Evolutionary conservation across 2,113 vertebrate genomes (phyloP).

Genomic region (Sporophila hypoxantha): DNA sequence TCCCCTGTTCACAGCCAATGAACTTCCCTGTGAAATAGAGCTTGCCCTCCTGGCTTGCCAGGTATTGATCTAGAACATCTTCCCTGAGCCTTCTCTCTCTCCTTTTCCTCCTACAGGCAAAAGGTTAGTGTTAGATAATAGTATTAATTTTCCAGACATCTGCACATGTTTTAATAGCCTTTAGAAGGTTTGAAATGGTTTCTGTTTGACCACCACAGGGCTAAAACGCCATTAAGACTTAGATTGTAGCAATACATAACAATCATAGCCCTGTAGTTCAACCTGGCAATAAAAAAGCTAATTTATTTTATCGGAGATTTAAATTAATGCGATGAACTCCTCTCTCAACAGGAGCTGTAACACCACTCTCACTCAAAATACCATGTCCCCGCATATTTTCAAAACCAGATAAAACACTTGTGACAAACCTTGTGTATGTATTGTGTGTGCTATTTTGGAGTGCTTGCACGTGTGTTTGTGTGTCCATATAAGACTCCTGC

Average conservation of each 20-base stretch:
- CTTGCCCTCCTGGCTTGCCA: conserved; percentile 38
- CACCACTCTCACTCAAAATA: neutral
- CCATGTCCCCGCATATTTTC: neutral
- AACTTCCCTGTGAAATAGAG: conserved; percentile 35
- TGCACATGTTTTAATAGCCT: conserved; percentile 76
- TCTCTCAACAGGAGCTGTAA: conserved; percentile 15
- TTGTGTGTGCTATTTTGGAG: neutral
- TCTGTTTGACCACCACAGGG: conserved; percentile 71
- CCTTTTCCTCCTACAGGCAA: conserved; percentile 67
- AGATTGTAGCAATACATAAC: conserved; percentile 68
- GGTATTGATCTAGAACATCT: conserved; percentile 67
- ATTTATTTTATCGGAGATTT: conserved; percentile 67
- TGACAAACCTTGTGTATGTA: neutral
- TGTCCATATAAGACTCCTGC: neutral
- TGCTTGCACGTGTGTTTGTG: neutral
- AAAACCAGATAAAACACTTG: neutral
- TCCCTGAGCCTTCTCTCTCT: conserved; percentile 60
- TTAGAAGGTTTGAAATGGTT: conserved; percentile 69
- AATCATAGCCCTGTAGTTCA: conserved; percentile 51
- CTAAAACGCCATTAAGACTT: conserved; percentile 73
- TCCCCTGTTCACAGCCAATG: neutral
- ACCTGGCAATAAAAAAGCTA: conserved; percentile 61
- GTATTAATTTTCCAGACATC: conserved; percentile 80
- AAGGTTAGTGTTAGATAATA: conserved; percentile 73
- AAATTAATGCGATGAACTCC: conserved; percentile 57